Evolutionary conservation across 2,113 vertebrate species (phyloP), one percentile per base, ranked within the genome.

Genomic region (Sturnira hondurensis): DNA sequence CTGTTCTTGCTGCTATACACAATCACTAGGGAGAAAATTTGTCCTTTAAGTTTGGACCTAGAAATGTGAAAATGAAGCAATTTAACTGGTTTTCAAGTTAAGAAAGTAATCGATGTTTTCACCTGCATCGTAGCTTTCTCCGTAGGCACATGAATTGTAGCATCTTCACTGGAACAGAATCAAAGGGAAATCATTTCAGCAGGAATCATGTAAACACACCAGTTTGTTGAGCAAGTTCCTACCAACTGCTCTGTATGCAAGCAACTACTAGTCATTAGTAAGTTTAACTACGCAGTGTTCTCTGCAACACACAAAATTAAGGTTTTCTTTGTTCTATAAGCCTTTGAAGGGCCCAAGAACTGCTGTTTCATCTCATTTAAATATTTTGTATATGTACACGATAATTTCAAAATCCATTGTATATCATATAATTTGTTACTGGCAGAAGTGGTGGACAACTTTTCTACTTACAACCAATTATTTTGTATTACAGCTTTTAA

Each of bases 221-320:
- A 38, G 33, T 86, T 91, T 82, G 71, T 71, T 63, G 80, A 90
- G 74, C 58, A 83, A 82, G 20, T 83, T 65, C 33, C 28, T 11
- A 63, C 58, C 58, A 47, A 65, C n/a, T 54, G 28, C 67, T 95
- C 78, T 80, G 36, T 45, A 36, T 63, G 14, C 5, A 92, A 84
- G 54, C 65, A 58, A 28, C 36, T 22, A n/a, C 45, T 73, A 26
- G 20, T 50, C 89, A 73, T 71, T 33, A 83, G n/a, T 74, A 77
- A 70, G 38, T 88, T 10, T 92, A 78, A 45, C 61, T 86, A 86
- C 2, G 2, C 56, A 47, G 36, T 31, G 3, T 67, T 77, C 63
- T 45, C 81, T 74, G 85, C 41, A 85, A 92, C 89, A 80, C 86
- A 71, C 41, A 95, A 74, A 81, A 50, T 43, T 61, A 89, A 95